Evolutionary conservation across 2,113 vertebrate species (phyloP).

Genomic region (Mirza zaza): DNA sequence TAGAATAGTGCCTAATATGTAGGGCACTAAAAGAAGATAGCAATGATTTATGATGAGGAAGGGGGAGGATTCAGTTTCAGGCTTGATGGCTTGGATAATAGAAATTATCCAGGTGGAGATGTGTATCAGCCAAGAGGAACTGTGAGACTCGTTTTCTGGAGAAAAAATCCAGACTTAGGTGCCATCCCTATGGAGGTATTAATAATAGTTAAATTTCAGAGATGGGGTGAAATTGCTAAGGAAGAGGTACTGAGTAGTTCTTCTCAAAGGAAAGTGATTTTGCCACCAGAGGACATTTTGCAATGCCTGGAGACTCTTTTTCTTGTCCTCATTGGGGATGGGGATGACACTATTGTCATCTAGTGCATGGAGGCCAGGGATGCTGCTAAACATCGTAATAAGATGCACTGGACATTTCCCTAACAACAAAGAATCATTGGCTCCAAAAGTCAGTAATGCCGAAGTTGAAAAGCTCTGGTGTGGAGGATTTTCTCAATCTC

Average conservation of each 20-base stretch:
- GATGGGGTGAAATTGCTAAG: not conserved
- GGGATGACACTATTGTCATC: not conserved
- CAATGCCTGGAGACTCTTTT: not conserved
- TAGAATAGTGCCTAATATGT: not conserved
- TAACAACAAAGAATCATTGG: not conserved
- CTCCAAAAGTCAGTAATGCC: not conserved
- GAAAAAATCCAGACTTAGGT: not conserved
- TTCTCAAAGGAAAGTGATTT: not conserved
- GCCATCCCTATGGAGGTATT: not conserved
- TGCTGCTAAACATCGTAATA: not conserved
- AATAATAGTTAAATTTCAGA: not conserved
- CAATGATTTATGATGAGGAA: not conserved
- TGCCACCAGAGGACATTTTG: not conserved
- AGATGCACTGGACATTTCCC: not conserved
- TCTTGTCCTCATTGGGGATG: not conserved
- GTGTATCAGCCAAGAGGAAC: not conserved
- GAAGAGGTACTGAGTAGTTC: not conserved
- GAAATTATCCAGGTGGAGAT: not conserved
- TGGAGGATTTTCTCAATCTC: not conserved
- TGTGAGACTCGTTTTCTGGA: not conserved
- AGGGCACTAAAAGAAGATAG: not conserved
- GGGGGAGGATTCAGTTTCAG: not conserved
- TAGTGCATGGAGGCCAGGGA: not conserved
- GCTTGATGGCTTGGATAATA: not conserved
- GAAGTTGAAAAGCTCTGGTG: not conserved